These are phyloP conservation scores for Drosophila setifemur DNA, from an alignment of 1,140 invertebrate species.

Conservation along the genomic window DNA sequence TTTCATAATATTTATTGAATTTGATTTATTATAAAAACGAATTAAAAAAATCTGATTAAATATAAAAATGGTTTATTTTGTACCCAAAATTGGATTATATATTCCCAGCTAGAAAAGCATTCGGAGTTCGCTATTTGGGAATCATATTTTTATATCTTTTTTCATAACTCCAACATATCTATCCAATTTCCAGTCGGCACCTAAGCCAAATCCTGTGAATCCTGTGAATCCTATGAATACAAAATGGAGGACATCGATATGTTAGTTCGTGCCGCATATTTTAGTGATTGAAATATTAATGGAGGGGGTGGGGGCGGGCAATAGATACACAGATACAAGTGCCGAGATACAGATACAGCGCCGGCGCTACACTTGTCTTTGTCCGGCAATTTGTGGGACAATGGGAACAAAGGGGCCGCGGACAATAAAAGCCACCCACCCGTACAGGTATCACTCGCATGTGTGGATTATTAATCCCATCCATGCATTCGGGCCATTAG, in stretches of 20 bases:
- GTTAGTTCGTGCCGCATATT: conserved; percentile 36
- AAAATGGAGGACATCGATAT: conserved; percentile 19
- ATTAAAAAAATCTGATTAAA: no score
- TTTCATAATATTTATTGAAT: no score
- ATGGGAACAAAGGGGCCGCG: conserved; percentile 44
- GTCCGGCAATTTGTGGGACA: conserved; percentile 65
- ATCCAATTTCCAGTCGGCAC: neutral
- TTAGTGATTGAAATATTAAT: conserved; percentile 57
- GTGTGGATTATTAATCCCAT: conserved; percentile 16
- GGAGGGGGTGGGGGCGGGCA: neutral
- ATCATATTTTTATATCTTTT: neutral
- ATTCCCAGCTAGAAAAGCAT: no score
- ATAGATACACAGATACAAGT: neutral
- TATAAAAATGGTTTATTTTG: no score
- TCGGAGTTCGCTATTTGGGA: no score
- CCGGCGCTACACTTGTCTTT: conserved; percentile 66
- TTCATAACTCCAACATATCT: neutral
- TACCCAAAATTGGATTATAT: no score
- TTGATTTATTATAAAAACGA: no score
- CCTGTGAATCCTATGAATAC: conserved; percentile 32
- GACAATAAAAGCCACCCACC: conserved; percentile 68
- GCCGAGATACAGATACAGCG: conserved; percentile 26
- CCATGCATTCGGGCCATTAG: conserved; percentile 55
- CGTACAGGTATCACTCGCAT: conserved; percentile 18
- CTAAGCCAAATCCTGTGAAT: conserved; percentile 24